Evolutionary conservation across 2,888 invertebrate genomes (phyloP), one percentile per base, ranked within the genome.

Genomic region (Argyresthia goedartella): DNA sequence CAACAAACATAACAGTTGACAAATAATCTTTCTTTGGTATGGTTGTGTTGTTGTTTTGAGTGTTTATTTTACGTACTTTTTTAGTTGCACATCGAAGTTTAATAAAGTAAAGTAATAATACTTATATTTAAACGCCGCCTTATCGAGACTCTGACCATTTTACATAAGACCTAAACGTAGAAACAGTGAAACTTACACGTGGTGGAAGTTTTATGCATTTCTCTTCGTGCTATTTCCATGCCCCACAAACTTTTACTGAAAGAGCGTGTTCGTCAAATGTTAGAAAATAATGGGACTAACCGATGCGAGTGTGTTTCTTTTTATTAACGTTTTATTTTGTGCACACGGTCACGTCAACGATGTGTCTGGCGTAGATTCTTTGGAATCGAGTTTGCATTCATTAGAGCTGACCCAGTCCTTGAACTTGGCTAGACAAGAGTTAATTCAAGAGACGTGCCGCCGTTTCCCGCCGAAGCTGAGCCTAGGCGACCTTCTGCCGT

Each of bases 361-460:
- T 50, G 71, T 71, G 51, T 64, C 66, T 44, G 57, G 58, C 49
- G 25, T 25, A 25, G 25, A 25, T 25, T 25, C 25, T 25, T 25
- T 6, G 25, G 25, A 25, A 25, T 53, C 55, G 0, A 74, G 71
- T 51, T 72, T 76, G 56, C 88, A 88, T 64, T 87, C 89, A 10
- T 69, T 89, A 59, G 89, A 90, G 63, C 69, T 90, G 64, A 90
- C 89, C 59, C 90, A 90, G 70, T 88, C 89, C 50, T 81, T 89
- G 67, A 90, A 91, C 70, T 81, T 91, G 60, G 89, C 89, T 45
- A 80, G 91, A 0, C 90, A 90, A 69, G 90, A 91, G 61, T 76
- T 86, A 48, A 77, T 91, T 57, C 89, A 90, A 61, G 88, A 89
- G 56, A 85, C 88, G 56, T 93, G 93, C 64, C 81, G 88, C 51